phyloP scores from a whole-genome alignment of 2,797 vertebrate species.

The Tamandua tetradactyla region DNA sequence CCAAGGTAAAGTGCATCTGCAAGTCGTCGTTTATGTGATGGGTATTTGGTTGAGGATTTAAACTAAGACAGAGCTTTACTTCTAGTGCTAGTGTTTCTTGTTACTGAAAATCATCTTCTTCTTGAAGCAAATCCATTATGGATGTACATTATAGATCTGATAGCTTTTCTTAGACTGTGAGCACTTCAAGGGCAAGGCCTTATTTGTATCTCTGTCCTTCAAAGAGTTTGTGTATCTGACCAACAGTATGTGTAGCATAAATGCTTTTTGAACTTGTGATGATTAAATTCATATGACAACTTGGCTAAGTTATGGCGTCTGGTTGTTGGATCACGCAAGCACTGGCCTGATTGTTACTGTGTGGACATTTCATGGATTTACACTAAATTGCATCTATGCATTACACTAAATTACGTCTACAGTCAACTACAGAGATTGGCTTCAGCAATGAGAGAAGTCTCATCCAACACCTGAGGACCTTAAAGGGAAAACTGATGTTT shows the following conservation, averaged over 20 bases:
- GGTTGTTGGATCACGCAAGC: no score
- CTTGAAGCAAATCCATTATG: constrained; percentile 44
- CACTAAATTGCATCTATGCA: no score
- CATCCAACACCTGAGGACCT: no score
- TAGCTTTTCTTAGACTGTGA: constrained; percentile 42
- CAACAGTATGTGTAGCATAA: not conserved
- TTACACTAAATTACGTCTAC: no score
- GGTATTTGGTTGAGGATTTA: constrained; percentile 54
- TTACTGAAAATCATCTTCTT: constrained; percentile 62
- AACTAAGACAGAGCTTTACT: constrained; percentile 54
- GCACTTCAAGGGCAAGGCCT: constrained; percentile 46
- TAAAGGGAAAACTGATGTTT: no score
- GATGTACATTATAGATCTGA: not conserved
- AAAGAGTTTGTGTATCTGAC: not conserved
- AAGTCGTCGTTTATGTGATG: constrained; percentile 54
- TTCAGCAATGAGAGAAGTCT: no score
- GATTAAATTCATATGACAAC: no score
- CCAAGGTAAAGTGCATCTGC: constrained; percentile 47
- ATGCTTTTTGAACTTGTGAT: not conserved
- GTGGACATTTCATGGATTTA: no score
- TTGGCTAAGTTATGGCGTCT: no score
- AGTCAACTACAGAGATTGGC: no score
- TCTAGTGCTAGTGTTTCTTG: not conserved
- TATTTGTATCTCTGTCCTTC: not conserved
- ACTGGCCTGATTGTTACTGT: no score